Evolutionary conservation across 2,888 invertebrate species (phyloP), one percentile per base, ranked within the genome.

Genomic region (Drosophila prolongata): DNA sequence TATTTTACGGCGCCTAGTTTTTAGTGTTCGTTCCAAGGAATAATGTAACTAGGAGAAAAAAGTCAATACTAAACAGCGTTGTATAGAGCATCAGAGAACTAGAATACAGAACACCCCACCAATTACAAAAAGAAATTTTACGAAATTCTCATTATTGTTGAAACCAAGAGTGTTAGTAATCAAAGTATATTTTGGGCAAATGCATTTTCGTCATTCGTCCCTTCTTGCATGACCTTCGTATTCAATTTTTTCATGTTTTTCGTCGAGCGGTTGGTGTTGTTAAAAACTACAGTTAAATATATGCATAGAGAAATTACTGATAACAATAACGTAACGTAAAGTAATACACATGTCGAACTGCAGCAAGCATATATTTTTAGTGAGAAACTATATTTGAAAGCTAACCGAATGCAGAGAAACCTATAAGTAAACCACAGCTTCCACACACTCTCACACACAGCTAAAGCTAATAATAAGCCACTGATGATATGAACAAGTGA

Each of bases 1-100:
- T 80, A 80, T 86, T 80, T 89, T 89, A 77, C 75, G 73, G 71
- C 70, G 79, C 88, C 77, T 79, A 81, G 81, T 84, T 83, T 79
- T 85, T 81, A 83, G 84, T 80, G 80, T 89, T 87, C 80, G 79
- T 83, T 88, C 79, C 79, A 80, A 78, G 70, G 68, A 62, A 60
- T 71, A 77, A 42, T 52, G 66, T 59, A 37, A 59, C 19, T 40
- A 54, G 35, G 42, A 40, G 38, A 62, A 50, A 30, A 59, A 13
- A 57, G n/a, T 46, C 54, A 43, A 19, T 43, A 43, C 43, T 4
- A 27, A 46, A 27, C 27, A 73, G 44, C 59, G 60, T 58, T 64
- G 59, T 62, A 19, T 19, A 62, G 73, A 64, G 76, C 70, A 70
- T 81, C 76, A 59, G 71, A 71, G 49, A 75, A 72, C 76, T 66